Base-by-base conservation (phyloP, 2,888 invertebrate genomes). In the Apotomis betuletana region DNA sequence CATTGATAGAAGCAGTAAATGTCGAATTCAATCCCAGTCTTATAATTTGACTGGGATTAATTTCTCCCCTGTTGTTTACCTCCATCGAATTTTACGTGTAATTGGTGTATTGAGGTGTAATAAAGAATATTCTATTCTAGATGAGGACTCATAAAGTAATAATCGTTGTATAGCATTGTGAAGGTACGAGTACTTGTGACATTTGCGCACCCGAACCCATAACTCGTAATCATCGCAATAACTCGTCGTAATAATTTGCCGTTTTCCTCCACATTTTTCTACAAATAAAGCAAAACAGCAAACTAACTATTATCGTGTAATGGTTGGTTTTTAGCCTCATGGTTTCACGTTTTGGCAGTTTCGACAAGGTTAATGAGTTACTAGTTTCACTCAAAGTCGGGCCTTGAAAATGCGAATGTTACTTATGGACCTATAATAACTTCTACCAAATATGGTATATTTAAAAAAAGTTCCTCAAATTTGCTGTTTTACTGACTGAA, bases 311-410 rank as follows among this genome's bases (percentile, higher is more conserved):
- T 57, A 36, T 13, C 13, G 60, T 61, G n/a, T 72, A 57, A 67
- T 72, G 62, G 9, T 41, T 10, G 8, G 62, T 44, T 62, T 62
- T 62, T 72, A 63, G 2, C 46, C 55, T 27, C 46, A 63, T 62
- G 58, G 61, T 41, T 62, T 57, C 67, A 72, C 71, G 67, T 72
- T 67, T 67, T 58, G 44, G 67, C 67, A 58, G 71, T 72, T 67
- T 58, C n/a, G 38, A 36, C 71, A 71, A 71, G 71, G 71, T 71
- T 71, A 67, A 71, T 71, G 71, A 58, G 62, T 38, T 46, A 59
- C 52, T 13, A 71, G 54, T 67, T 62, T 41, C 61, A 49, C 38
- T 58, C 12, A 70, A 60, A 67, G 51, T 46, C 38, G 46, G 67
- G 38, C 67, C 67, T 67, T 67, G 71, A 36, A 46, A 52, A 58